These are phyloP conservation scores for Pyrgus malvae DNA, from an alignment of 2,888 invertebrate species.

Conservation along the genomic window DNA sequence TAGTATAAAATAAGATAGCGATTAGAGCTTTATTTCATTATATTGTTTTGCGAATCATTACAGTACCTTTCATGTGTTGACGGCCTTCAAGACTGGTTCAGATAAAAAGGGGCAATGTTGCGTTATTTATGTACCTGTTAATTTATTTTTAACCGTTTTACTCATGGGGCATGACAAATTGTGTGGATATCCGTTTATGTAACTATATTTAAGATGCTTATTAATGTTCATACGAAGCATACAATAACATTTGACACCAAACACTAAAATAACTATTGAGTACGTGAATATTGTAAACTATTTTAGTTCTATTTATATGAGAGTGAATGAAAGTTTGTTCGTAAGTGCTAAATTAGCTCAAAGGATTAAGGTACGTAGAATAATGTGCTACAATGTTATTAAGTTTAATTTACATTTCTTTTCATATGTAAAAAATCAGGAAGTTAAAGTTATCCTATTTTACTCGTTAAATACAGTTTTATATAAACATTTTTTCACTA, in stretches of 20 bases:
- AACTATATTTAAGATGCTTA: constrained; percentile 1
- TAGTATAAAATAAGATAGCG: too few relatives aligned
- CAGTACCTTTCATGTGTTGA: too few relatives aligned
- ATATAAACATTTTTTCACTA: too few relatives aligned
- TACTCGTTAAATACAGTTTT: neutral
- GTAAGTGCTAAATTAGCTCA: constrained; percentile 24
- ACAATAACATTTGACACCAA: constrained; percentile 19
- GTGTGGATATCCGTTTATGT: constrained; percentile 1
- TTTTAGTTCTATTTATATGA: constrained; percentile 6
- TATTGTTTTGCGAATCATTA: too few relatives aligned
- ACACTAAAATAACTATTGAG: constrained; percentile 1
- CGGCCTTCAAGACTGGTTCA: too few relatives aligned
- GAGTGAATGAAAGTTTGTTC: neutral
- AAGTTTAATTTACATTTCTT: neutral
- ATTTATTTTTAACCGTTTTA: too few relatives aligned
- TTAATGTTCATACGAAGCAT: constrained; percentile 1
- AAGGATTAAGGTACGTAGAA: constrained; percentile 8
- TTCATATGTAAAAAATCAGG: neutral
- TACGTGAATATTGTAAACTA: constrained; percentile 9
- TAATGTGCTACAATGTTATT: neutral
- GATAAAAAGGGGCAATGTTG: too few relatives aligned
- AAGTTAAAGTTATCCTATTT: neutral
- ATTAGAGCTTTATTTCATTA: too few relatives aligned
- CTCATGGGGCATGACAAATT: neutral
- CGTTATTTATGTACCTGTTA: too few relatives aligned